phyloP scores from a whole-genome alignment of 1,140 invertebrate species.

The Neodiprion fabricii region DNA sequence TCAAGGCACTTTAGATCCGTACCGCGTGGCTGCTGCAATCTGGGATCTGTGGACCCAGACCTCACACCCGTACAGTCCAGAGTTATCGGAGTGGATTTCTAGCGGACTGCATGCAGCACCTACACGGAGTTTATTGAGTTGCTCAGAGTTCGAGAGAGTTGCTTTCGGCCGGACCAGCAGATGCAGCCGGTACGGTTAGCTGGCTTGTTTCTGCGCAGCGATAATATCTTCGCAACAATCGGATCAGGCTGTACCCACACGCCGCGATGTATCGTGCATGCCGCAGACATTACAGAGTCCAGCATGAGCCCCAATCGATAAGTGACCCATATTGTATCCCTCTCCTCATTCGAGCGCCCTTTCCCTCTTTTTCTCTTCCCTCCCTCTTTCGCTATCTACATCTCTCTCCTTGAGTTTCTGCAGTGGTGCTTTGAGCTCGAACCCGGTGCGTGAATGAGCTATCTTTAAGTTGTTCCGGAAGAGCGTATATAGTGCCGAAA shows the following conservation, averaged over 20 bases:
- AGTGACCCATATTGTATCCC: constrained; percentile 60
- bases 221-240: background rate
- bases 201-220: background rate
- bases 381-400: constrained; percentile 22
- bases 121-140: background rate
- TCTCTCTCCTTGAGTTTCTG: background rate
- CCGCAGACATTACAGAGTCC: constrained; percentile 35
- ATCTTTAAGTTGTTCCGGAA: too few species aligned
- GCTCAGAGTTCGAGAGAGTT: background rate
- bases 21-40: too few species aligned
- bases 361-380: constrained; percentile 18
- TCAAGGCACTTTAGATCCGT: too few species aligned
- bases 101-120: background rate
- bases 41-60: too few species aligned
- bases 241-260: background rate
- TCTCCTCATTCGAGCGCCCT: constrained; percentile 34
- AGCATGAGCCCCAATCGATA: constrained; percentile 57
- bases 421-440: too few species aligned
- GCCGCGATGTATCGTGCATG: constrained; percentile 3
- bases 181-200: background rate
- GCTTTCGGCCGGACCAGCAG: too few species aligned
- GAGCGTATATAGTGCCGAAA: too few species aligned
- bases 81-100: constrained; percentile 8
- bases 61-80: background rate
- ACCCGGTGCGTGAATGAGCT: too few species aligned